These are phyloP conservation scores for human DNA, from an alignment of 2,113 vertebrate genomes.

Conservation along the genomic window DNA sequence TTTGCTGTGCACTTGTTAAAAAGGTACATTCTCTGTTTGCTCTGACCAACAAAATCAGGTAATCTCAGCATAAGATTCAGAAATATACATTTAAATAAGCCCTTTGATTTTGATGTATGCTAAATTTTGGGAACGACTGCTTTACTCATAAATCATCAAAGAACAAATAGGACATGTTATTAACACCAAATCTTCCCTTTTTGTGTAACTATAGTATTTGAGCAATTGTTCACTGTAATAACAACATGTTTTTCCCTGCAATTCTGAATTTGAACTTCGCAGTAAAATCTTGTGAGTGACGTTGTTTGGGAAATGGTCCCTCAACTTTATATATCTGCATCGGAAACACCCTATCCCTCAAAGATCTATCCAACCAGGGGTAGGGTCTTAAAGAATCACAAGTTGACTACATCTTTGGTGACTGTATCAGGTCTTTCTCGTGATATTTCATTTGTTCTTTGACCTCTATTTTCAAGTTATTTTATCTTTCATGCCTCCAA, in stretches of 20 bases:
- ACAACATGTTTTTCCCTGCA: not conserved
- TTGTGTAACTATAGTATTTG: not conserved
- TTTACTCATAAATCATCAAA: not conserved
- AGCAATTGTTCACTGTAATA: not conserved
- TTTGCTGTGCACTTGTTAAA: not conserved
- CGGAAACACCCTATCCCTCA: not conserved
- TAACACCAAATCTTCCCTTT: not conserved
- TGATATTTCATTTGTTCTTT: conserved; percentile 55
- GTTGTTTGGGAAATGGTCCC: not conserved
- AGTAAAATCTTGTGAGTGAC: not conserved
- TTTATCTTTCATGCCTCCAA: conserved; percentile 57
- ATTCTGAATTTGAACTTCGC: conserved; percentile 39
- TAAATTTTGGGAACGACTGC: not conserved
- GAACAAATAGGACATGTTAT: not conserved
- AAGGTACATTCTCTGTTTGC: not conserved
- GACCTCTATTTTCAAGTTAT: conserved; percentile 77
- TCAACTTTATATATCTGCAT: not conserved
- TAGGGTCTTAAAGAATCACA: conserved; percentile 45
- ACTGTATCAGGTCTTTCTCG: conserved; percentile 39
- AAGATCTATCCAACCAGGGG: conserved; percentile 13
- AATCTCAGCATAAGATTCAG: not conserved
- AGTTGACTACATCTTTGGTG: conserved; percentile 53
- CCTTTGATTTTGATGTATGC: not conserved
- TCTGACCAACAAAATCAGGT: not conserved
- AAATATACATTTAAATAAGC: not conserved